These are phyloP conservation scores for Scartelaos histophorus DNA, from an alignment of 2,113 vertebrate species.

Conservation along the genomic window DNA sequence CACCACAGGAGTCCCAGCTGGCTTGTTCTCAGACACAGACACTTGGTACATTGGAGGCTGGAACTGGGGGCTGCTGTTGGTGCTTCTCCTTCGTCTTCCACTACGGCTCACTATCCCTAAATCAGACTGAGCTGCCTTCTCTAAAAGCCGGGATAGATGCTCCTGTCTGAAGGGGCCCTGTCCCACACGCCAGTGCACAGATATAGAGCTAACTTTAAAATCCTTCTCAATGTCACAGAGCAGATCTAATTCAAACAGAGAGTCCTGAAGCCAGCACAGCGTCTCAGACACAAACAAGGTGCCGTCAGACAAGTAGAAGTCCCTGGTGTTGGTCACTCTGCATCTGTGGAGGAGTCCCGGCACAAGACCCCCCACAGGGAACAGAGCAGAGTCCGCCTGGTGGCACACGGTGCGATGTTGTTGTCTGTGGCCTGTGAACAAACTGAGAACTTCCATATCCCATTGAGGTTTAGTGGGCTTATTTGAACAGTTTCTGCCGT, in stretches of 20 bases:
- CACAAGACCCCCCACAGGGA: constrained; percentile 67
- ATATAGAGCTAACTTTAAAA: constrained; percentile 35
- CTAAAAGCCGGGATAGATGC: constrained; percentile 62
- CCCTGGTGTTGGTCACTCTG: constrained; percentile 52
- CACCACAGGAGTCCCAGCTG: constrained; percentile 82
- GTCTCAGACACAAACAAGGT: constrained; percentile 70
- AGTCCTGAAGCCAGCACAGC: constrained; percentile 71
- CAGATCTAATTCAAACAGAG: constrained; percentile 63
- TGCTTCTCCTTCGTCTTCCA: constrained; percentile 76
- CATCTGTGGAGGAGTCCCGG: constrained; percentile 59
- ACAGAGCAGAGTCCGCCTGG: constrained; percentile 55
- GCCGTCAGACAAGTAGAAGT: constrained; percentile 71
- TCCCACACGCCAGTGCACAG: constrained; percentile 72
- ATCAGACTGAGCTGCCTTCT: constrained; percentile 54
- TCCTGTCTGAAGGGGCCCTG: constrained; percentile 66
- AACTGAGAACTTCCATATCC: constrained; percentile 75
- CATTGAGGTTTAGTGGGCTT: constrained; percentile 59
- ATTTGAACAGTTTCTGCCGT: constrained; percentile 72
- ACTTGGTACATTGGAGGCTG: constrained; percentile 94
- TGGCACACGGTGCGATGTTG: constrained; percentile 55
- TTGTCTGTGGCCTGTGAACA: constrained; percentile 44
- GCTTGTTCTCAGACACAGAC: constrained; percentile 86
- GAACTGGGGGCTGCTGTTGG: constrained; percentile 89
- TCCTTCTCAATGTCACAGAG: constrained; percentile 58
- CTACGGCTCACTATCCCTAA: constrained; percentile 59